phyloP scores from a whole-genome alignment of 2,797 vertebrate genomes.

The Orestias chungarensis region DNA sequence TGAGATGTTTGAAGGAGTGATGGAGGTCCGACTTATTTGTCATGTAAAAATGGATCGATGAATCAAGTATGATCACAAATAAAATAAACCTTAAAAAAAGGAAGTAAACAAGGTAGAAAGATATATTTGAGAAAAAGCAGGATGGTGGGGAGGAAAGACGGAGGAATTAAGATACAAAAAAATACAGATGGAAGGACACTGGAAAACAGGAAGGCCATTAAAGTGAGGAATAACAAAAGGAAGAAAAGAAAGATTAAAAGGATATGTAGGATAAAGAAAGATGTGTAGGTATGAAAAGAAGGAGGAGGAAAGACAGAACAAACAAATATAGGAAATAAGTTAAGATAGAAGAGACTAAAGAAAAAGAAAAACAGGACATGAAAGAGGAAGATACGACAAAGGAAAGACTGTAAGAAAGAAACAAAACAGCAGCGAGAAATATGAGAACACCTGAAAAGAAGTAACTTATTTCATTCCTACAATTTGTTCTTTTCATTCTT shows the following conservation, averaged over 20 bases:
- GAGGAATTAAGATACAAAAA: not conserved
- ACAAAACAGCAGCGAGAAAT: not conserved
- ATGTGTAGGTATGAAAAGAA: not conserved
- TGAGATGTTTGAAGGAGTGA: constrained; percentile 4
- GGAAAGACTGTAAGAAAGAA: not conserved
- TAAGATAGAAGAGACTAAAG: not conserved
- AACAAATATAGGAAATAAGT: not conserved
- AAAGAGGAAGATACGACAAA: not conserved
- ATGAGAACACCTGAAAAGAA: not conserved
- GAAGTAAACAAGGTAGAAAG: not conserved
- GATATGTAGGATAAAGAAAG: not conserved
- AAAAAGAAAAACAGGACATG: not conserved
- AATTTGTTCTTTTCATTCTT: not conserved
- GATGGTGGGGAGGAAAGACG: not conserved
- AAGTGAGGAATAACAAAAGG: not conserved
- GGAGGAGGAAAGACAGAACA: not conserved
- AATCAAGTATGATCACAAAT: not conserved
- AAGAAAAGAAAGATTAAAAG: not conserved
- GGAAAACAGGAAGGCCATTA: not conserved
- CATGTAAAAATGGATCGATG: not conserved
- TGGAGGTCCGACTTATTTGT: constrained; percentile 4
- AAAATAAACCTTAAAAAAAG: not conserved
- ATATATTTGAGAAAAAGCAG: not conserved
- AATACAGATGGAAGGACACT: not conserved
- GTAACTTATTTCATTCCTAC: not conserved